Evolutionary conservation across 2,797 vertebrate species (phyloP), one percentile per base, ranked within the genome.

Genomic region (Microctenopoma steveboyesi): DNA sequence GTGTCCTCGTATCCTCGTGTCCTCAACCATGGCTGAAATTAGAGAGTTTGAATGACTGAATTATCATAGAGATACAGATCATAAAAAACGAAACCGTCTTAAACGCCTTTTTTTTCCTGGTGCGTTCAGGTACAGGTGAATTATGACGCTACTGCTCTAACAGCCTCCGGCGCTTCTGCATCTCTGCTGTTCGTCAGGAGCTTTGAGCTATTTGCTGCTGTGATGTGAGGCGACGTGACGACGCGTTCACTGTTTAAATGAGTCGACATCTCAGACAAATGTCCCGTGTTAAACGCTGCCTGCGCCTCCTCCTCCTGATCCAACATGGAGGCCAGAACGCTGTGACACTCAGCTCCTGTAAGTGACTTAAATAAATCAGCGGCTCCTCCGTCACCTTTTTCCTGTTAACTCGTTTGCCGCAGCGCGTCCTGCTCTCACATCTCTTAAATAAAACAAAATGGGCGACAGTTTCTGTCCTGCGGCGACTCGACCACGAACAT

Each of bases 371-470:
- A 76, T 54, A 46, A 81, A 69, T 12, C 45, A 48, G 65, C 13
- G 4, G 18, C 63, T 62, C 48, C 54, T 63, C 46, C 42, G 18
- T 74, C 87, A 78, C 80, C 76, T 83, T 52, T 3, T 57, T 57
- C 65, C 61, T 51, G 67, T 79, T 79, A 74, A 69, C 57, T 58
- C 5, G 14, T 78, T 80, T 62, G 66, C 69, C 5, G 58, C 4
- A 30, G 30, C 52, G 12, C 49, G 28, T 74, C 60, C 43, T 1
- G 3, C 65, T 28, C 68, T 67, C 70, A 49, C 78, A 37, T 69
- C 78, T 83, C 79, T 59, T 85, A 78, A 92, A 88, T 88, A 88
- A 92, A 93, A 83, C 81, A 86, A 72, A 81, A 72, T 39, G 58
- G 68, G 63, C 64, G 85, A 80, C 78, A 64, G 77, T 72, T 88